These are phyloP conservation scores for Scaptodrosophila lebanonensis DNA, from an alignment of 1,140 invertebrate species.

Conservation along the genomic window DNA sequence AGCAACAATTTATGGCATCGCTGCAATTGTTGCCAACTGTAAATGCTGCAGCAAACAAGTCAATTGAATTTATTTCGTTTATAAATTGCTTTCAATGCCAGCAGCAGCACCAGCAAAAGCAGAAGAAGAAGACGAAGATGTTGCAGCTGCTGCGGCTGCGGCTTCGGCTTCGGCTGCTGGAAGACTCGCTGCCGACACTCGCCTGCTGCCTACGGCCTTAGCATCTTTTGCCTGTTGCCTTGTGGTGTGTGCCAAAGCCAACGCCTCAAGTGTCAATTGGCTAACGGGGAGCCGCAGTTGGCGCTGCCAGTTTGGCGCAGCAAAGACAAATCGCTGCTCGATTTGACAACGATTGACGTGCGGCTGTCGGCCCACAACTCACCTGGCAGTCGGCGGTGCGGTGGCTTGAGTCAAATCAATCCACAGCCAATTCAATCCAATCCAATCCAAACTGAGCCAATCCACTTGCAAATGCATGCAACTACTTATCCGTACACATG, in stretches of 20 bases:
- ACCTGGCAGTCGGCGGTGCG: too few species aligned
- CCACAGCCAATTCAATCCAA: neutral
- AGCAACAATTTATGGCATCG: constrained; percentile 72
- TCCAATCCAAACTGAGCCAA: neutral
- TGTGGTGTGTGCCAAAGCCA: constrained; percentile 11
- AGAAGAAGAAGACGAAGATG: constrained; percentile 20
- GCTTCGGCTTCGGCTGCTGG: constrained; percentile 11
- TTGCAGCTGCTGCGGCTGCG: constrained; percentile 6
- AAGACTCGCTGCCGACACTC: neutral
- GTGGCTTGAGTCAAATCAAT: too few species aligned
- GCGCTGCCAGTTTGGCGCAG: constrained; percentile 17
- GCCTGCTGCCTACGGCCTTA: too few species aligned
- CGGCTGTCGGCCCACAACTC: neutral
- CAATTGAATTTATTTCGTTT: constrained; percentile 76
- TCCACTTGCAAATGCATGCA: constrained; percentile 23
- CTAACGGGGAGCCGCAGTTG: constrained; percentile 14
- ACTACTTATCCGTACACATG: too few species aligned
- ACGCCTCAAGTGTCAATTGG: constrained; percentile 67
- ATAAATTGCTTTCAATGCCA: constrained; percentile 58
- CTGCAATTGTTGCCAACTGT: constrained; percentile 75
- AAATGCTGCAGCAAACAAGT: constrained; percentile 74
- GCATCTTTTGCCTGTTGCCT: too few species aligned
- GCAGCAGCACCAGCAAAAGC: constrained; percentile 19
- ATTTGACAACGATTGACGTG: constrained; percentile 48
- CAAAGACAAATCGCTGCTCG: constrained; percentile 65